Conservation (phyloP, 2,113 vertebrate species). For the Ploceus nigricollis region DNA sequence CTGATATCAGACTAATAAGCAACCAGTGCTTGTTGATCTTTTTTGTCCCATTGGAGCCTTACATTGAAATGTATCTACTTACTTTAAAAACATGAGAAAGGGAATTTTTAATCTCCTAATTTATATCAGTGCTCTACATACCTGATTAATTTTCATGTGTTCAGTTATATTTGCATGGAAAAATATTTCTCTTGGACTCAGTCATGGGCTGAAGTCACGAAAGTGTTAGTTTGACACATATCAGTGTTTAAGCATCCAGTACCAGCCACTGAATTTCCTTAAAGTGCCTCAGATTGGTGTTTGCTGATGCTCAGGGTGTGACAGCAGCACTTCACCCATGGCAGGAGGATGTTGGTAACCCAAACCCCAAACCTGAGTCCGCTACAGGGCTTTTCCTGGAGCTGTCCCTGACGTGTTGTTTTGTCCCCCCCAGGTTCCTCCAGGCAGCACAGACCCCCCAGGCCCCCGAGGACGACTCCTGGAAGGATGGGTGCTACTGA, state of each 20-base stretch:
- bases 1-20: too few species aligned
- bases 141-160: background rate
- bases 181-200: background rate
- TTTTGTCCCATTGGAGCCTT: background rate
- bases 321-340: background rate
- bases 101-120: background rate
- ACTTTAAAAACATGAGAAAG: background rate
- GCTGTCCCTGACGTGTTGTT: background rate
- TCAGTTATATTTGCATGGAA: background rate
- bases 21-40: background rate
- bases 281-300: rapidly evolving
- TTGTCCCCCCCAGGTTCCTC: conserved; percentile 71
- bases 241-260: too few species aligned
- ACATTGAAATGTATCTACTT: background rate
- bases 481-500: conserved; percentile 93
- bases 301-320: background rate
- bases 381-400: rapidly evolving
- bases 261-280: background rate
- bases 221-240: background rate
- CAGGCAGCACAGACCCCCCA: conserved; percentile 76
- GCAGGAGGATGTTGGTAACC: background rate
- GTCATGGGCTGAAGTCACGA: background rate
- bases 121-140: background rate
- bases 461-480: conserved; percentile 77
- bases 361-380: background rate